Evolutionary conservation across 2,888 invertebrate genomes (phyloP).

Genomic region (Caenorhabditis sp.): DNA sequence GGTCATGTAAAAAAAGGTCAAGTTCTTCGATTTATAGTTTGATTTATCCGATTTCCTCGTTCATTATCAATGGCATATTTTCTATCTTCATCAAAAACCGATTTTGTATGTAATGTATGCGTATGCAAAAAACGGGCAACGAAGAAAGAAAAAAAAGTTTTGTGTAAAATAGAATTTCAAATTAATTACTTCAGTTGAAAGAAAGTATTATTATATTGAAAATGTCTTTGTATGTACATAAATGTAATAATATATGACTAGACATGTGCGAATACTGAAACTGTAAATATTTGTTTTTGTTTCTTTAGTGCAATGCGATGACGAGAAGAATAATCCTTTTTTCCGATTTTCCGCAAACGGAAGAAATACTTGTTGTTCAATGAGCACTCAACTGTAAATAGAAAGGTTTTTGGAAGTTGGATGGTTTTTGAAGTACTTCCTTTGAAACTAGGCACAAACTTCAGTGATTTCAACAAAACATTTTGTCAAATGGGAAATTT

Average conservation of each 20-base stretch:
- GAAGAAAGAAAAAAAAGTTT: neutral
- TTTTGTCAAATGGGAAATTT: no score
- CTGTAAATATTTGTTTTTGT: neutral
- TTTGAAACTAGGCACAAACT: no score
- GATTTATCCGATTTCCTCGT: neutral
- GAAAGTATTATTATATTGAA: neutral
- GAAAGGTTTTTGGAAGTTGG: no score
- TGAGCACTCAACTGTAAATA: neutral
- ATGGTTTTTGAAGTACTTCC: no score
- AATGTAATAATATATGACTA: neutral
- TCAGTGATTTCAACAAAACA: no score
- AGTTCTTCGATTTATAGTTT: neutral
- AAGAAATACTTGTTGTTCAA: neutral
- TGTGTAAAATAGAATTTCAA: neutral
- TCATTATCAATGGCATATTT: neutral
- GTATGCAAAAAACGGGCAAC: neutral
- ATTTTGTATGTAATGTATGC: neutral
- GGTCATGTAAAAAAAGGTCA: neutral
- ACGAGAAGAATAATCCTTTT: neutral
- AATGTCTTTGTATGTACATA: neutral
- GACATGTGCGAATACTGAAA: neutral
- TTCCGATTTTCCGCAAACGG: neutral
- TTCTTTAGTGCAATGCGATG: neutral
- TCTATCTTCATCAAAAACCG: neutral
- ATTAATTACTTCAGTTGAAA: neutral